phyloP scores from a whole-genome alignment of 2,888 invertebrate genomes.

The Euzetes globulus region DNA sequence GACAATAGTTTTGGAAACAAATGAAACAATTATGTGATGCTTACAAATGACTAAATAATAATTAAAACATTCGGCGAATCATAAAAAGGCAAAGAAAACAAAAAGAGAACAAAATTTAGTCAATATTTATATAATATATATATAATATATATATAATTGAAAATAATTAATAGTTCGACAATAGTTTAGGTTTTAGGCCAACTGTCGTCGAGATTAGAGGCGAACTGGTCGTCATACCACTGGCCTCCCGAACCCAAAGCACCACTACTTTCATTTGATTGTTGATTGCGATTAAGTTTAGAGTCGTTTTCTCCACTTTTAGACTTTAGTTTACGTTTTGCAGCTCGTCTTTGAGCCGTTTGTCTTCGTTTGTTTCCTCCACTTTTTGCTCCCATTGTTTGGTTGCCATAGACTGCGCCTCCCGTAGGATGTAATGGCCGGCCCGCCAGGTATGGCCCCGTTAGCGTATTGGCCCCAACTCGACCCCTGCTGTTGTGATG shows the following conservation, averaged over 20 bases:
- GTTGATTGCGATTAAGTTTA: conserved; percentile 24
- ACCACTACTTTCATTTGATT: conserved; percentile 27
- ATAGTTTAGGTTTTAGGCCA: conserved; percentile 1
- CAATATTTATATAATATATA: conserved; percentile 5
- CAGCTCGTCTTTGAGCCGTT: conserved; percentile 27
- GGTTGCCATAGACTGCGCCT: conserved; percentile 12
- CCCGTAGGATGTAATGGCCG: conserved; percentile 24
- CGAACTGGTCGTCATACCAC: conserved; percentile 21
- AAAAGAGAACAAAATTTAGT: neutral
- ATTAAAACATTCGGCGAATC: neutral
- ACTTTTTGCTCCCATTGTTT: conserved; percentile 23
- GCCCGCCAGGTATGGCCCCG: conserved; percentile 1
- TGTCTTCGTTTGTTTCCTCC: conserved; percentile 24
- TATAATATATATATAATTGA: neutral
- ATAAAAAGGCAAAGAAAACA: neutral
- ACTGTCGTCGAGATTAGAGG: conserved; percentile 16
- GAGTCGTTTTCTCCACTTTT: conserved; percentile 27
- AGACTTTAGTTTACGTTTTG: conserved; percentile 25
- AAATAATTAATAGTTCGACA: neutral
- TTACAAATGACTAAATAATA: conserved; percentile 22
- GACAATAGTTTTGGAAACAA: neutral
- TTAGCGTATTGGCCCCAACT: conserved; percentile 24
- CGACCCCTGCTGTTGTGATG: conserved; percentile 21
- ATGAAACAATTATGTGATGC: conserved; percentile 15
- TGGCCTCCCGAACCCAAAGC: conserved; percentile 16